phyloP scores from a whole-genome alignment of 2,888 invertebrate genomes.

The Cryptosula pallasiana region DNA sequence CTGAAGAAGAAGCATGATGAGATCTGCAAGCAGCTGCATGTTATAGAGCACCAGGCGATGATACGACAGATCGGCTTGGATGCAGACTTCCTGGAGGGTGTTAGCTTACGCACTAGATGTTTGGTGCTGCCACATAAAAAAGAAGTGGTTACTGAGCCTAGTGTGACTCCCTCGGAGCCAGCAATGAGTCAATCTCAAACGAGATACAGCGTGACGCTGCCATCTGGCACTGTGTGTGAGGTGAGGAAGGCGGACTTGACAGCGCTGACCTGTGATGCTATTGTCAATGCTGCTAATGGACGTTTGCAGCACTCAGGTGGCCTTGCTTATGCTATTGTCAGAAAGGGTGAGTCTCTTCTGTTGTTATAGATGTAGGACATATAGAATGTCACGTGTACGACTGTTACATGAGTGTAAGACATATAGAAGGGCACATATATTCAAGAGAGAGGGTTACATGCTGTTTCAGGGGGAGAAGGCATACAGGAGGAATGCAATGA shows the following conservation, averaged over 20 bases:
- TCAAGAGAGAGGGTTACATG: no score
- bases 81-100: not conserved
- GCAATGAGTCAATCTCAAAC: not conserved
- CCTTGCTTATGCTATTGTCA: conserved; percentile 33
- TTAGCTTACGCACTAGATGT: not conserved
- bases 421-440: no score
- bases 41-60: not conserved
- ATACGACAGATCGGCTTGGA: not conserved
- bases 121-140: not conserved
- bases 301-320: conserved; percentile 35
- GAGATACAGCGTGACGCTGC: not conserved
- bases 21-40: not conserved
- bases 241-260: conserved; percentile 33
- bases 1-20: not conserved
- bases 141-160: not conserved
- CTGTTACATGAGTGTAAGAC: no score
- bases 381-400: no score
- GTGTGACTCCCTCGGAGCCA: no score
- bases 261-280: conserved; percentile 32
- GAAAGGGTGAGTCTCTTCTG: conserved; percentile 31
- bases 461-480: not conserved
- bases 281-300: conserved; percentile 37
- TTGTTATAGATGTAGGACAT: not conserved
- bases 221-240: conserved; percentile 20
- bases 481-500: conserved; percentile 31